Base-by-base conservation (phyloP, 2,888 invertebrate genomes). In the Hybos culiciformis region DNA sequence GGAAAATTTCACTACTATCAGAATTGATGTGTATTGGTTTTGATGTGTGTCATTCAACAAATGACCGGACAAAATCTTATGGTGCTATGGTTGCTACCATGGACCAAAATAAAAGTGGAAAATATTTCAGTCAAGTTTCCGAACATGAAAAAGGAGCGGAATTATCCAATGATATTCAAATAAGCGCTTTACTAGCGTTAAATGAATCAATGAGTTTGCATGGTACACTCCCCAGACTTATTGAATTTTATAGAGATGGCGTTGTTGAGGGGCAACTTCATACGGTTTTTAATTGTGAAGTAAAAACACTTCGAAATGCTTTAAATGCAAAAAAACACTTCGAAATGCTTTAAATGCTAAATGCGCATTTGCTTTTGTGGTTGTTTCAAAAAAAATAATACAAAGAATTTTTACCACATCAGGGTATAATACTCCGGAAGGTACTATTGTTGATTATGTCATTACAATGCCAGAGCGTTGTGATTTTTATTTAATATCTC, bases 351-450 rank as follows among this genome's bases (percentile, higher is more conserved):
- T n/a, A n/a, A n/a, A n/a, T n/a, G 43, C 21, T 0, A 57, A 65
- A 1, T 66, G 63, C 31, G 71, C 72, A 43, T 52, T 94, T 57
- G 75, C 81, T 0, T 88, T 87, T 53, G 71, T 92, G 2, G 74
- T 96, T 0, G 93, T 96, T 0, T 84, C 90, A 0, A 97, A 97
- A 57, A 72, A 90, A 4, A 83, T 94, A n/a, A 93, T 83, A 53
- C 81, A 83, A 0, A 70, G 85, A 2, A 69, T 85, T 24, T 87
- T 87, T 59, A 47, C 48, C 0, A 51, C 68, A n/a, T n/a, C n/a
- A n/a, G 12, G 8, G 5, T 59, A 63, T 2, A 86, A 86, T 64
- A 92, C 94, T 0, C 70, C 70, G 0, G 84, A 92, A 0, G 94
- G 94, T 2, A 91, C 92, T 0, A 69, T 94, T 4, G 80, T 91